phyloP scores from a whole-genome alignment of 2,888 invertebrate species.

The Drosophila neonasuta region DNA sequence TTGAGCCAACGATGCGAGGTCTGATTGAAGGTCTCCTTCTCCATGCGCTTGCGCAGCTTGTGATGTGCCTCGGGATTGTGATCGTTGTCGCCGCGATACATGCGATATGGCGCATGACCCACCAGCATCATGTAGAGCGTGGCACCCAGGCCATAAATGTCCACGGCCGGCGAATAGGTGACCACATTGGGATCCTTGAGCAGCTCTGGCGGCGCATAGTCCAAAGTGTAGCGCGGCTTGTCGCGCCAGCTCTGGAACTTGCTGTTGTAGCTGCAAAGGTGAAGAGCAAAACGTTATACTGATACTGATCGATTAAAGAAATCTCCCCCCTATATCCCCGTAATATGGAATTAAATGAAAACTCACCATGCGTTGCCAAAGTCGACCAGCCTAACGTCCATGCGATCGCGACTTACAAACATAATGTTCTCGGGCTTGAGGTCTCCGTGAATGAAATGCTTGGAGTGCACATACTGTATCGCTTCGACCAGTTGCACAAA shows the following conservation, averaged over 20 bases:
- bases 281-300: too few relatives aligned
- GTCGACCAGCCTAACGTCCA: slow-evolving; percentile 92
- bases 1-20: slow-evolving; percentile 70
- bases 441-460: slow-evolving; percentile 94
- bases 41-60: slow-evolving; percentile 71
- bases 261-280: slow-evolving; percentile 48
- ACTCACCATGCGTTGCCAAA: slow-evolving; percentile 92
- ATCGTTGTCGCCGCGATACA: slow-evolving; percentile 43
- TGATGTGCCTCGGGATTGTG: slow-evolving; percentile 48
- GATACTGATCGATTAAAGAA: too few relatives aligned
- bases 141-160: slow-evolving; percentile 97
- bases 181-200: slow-evolving; percentile 82
- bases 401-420: slow-evolving; percentile 61
- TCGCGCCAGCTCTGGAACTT: slow-evolving; percentile 72
- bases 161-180: slow-evolving; percentile 94
- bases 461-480: slow-evolving; percentile 91
- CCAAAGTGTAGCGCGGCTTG: slow-evolving; percentile 93
- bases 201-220: slow-evolving; percentile 97
- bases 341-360: too few relatives aligned
- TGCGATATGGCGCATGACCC: slow-evolving; percentile 91
- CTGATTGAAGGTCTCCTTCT: slow-evolving; percentile 70
- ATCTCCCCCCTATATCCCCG: too few relatives aligned
- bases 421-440: slow-evolving; percentile 93
- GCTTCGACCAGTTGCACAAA: slow-evolving; percentile 92
- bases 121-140: slow-evolving; percentile 89